Base-by-base conservation (phyloP, 23 tunicate genomes). In the Corella eumyota region DNA sequence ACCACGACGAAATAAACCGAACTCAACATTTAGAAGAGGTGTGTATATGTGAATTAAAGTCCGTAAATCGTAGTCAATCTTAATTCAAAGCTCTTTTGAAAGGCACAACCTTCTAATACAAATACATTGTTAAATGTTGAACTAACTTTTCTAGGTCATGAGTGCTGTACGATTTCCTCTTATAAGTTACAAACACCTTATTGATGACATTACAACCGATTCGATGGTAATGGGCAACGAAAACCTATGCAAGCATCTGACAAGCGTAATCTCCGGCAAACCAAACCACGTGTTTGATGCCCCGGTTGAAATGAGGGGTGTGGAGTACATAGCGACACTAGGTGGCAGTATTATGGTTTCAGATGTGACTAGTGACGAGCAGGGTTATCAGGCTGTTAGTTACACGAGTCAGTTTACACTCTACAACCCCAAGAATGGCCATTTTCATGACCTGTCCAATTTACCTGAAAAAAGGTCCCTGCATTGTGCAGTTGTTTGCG, bases 291-390 rank as follows among this genome's bases (percentile, higher is more conserved):
- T 32, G 2, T 79, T 73, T 45, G 47, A 50, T 32, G 56, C 68
- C 34, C 68, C 68, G 0, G 90, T 78, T 6, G 13, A 51, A 4
- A 88, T 88, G 96, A 36, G 96, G 29, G 96, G 96, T 45, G 23
- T 4, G 0, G 66, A 66, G 22, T 84, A 62, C 66, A 45, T 78
- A 1, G 21, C 79, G 34, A 68, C 78, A 4, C 56, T 58, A 27
- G 96, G 96, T 27, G 96, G 96, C 21, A 78, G 90, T 47, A 71
- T 54, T 31, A 69, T 73, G 3, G 64, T 88, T 11, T 81, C 50
- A 9, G 96, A 88, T 56, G 81, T 67, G 47, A 88, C 96, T 21
- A 78, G 90, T 48, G 82, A 88, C 20, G 83, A 78, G 15, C 73
- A 33, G 50, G 96, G 83, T 2, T 88, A 88, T 36, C 46, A 66